phyloP scores from a whole-genome alignment of 2,113 vertebrate species.

The Oreocharis arfaki region DNA sequence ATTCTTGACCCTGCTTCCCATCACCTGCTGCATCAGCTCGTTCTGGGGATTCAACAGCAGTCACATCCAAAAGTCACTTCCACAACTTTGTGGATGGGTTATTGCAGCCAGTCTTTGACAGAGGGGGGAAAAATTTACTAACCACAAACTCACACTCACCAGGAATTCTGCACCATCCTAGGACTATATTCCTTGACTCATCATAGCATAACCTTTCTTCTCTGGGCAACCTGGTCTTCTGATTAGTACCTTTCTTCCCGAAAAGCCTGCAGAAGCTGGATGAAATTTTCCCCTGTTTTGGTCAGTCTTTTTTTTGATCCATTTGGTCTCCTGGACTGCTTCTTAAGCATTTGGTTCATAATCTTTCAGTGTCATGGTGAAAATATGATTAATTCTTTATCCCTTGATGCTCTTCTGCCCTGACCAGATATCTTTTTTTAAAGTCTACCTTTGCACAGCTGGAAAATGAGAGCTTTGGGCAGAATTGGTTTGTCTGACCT shows the following conservation, averaged over 20 bases:
- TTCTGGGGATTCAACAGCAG: not conserved
- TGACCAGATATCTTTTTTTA: not conserved
- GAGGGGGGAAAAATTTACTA: rapidly evolving
- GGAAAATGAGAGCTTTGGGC: not conserved
- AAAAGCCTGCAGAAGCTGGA: not conserved
- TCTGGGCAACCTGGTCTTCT: not conserved
- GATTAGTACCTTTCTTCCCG: not conserved
- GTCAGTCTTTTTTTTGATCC: not conserved
- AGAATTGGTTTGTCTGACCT: not conserved
- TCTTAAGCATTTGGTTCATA: not conserved
- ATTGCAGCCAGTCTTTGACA: not conserved
- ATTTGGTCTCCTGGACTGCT: not conserved
- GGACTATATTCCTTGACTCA: not conserved
- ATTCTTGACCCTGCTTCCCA: not conserved
- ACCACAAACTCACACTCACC: not conserved
- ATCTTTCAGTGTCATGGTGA: not conserved
- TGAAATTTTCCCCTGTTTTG: not conserved
- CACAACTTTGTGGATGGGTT: not conserved
- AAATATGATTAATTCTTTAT: not conserved
- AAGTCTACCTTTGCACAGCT: not conserved
- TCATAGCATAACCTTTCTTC: not conserved
- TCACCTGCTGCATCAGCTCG: not conserved
- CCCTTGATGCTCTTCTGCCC: not conserved
- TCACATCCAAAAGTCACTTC: not conserved
- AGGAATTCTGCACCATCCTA: not conserved